These are phyloP conservation scores for Haemorhous mexicanus DNA, from an alignment of 2,113 vertebrate genomes.

Conservation along the genomic window DNA sequence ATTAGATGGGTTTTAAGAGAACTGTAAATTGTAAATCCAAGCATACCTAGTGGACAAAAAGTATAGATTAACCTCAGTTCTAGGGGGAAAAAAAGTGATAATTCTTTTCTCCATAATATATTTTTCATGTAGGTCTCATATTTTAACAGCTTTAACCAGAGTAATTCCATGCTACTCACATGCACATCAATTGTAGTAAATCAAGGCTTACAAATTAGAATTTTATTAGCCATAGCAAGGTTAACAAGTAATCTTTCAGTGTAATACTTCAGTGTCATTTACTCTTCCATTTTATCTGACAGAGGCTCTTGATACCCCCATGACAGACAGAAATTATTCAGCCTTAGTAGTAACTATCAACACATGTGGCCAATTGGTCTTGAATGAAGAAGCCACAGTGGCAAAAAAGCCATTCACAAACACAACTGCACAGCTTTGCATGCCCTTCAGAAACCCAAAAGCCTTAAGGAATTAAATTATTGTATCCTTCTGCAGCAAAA, in stretches of 20 bases:
- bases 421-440: not conserved
- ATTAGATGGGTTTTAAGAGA: not conserved
- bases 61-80: not conserved
- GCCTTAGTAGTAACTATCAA: not conserved
- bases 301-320: not conserved
- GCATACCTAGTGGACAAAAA: not conserved
- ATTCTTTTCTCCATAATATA: not conserved
- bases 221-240: not conserved
- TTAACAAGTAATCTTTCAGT: not conserved
- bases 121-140: not conserved
- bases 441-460: not conserved
- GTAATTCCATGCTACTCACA: not conserved
- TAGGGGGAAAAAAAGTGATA: fast-evolving
- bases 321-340: not conserved
- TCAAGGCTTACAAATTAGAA: not conserved
- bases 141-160: not conserved
- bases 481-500: not conserved
- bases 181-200: not conserved
- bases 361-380: not conserved
- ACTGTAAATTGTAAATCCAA: not conserved
- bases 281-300: not conserved
- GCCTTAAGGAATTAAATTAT: not conserved
- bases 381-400: not conserved
- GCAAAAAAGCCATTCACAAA: not conserved
- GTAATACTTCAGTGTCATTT: not conserved